These are phyloP conservation scores for Gymnoscopelus microlampas DNA, from an alignment of 2,797 vertebrate species.

Conservation along the genomic window DNA sequence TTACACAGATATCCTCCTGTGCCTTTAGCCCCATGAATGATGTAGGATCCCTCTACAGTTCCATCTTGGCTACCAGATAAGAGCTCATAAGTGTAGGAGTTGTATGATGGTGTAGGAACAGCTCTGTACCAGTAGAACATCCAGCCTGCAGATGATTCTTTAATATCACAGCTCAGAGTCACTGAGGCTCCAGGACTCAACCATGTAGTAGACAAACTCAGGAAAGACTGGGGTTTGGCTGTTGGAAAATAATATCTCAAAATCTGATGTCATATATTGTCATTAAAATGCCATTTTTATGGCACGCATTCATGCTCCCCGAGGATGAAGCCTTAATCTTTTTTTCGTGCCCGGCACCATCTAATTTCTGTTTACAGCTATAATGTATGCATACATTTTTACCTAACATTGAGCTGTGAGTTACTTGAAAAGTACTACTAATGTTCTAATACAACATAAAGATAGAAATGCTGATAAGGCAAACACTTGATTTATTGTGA, in stretches of 20 bases:
- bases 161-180: slow-evolving; percentile 41
- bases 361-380: too few relatives aligned
- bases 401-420: too few relatives aligned
- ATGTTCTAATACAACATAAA: too few relatives aligned
- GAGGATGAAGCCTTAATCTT: too few relatives aligned
- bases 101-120: not conserved
- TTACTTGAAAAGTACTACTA: too few relatives aligned
- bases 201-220: slow-evolving; percentile 54
- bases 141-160: slow-evolving; percentile 44
- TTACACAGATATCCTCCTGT: slow-evolving; percentile 54
- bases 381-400: too few relatives aligned
- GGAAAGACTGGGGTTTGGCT: slow-evolving; percentile 16
- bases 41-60: slow-evolving; percentile 29
- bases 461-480: too few relatives aligned
- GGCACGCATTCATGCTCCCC: too few relatives aligned
- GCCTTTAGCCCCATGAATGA: slow-evolving; percentile 26
- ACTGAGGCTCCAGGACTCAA: slow-evolving; percentile 52
- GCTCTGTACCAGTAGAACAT: slow-evolving; percentile 57
- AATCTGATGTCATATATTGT: not conserved
- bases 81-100: slow-evolving; percentile 26
- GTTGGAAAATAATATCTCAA: not conserved
- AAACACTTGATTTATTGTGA: too few relatives aligned
- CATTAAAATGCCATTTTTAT: too few relatives aligned
- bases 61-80: slow-evolving; percentile 33
- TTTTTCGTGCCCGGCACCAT: too few relatives aligned